These are phyloP conservation scores for Malurus elegans DNA, from an alignment of 2,113 vertebrate genomes.

Conservation along the genomic window DNA sequence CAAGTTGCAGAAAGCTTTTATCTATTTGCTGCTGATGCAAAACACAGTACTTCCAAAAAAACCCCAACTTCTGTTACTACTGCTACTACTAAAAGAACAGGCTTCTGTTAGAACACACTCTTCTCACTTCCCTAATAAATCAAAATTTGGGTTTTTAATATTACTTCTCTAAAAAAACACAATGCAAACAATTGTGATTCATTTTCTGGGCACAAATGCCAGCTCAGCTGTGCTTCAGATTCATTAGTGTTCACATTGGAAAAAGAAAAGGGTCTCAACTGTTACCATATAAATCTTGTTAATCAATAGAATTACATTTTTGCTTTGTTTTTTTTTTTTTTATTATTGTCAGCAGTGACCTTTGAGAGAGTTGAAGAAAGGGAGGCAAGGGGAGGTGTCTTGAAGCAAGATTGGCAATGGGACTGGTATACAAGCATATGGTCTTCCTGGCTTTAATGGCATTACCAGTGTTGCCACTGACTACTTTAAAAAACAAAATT, in stretches of 20 bases:
- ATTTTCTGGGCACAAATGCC: conserved; percentile 85
- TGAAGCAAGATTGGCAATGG: not conserved
- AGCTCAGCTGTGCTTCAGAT: conserved; percentile 60
- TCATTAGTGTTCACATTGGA: conserved; percentile 78
- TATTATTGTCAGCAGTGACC: accelerated
- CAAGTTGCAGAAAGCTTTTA: conserved; percentile 55
- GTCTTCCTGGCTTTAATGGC: not conserved
- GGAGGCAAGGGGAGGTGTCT: not conserved
- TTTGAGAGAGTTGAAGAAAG: not conserved
- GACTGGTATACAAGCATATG: not conserved
- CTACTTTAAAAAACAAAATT: not conserved
- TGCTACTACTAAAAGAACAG: not conserved
- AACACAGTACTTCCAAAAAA: conserved; percentile 30
- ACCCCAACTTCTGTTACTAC: not conserved
- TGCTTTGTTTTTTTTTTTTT: not conserved
- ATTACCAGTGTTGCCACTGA: not conserved
- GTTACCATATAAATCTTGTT: not conserved
- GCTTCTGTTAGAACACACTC: conserved; percentile 25
- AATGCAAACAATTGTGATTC: conserved; percentile 66
- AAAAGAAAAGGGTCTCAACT: not conserved
- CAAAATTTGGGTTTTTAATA: conserved; percentile 32
- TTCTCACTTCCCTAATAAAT: conserved; percentile 39
- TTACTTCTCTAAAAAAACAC: conserved; percentile 28
- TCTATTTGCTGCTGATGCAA: conserved; percentile 49
- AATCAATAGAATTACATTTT: not conserved